Conservation (phyloP, 2,113 vertebrate species). For the Xenopus laevis region DNA sequence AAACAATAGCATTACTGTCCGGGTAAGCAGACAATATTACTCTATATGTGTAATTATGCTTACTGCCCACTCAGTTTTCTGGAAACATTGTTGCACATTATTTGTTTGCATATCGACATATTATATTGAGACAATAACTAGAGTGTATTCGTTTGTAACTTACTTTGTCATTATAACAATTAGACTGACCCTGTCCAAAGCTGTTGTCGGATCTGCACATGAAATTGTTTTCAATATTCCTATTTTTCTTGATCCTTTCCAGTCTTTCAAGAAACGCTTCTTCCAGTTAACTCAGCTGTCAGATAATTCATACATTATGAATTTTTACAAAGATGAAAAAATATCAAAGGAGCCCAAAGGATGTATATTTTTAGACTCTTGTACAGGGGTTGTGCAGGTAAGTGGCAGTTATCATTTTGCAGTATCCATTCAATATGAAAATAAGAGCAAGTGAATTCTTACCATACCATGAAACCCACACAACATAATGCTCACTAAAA, state of each 20-base stretch:
- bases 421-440: not conserved
- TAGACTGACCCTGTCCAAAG: not conserved
- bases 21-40: slow-evolving; percentile 71
- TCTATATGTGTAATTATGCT: slow-evolving; percentile 21
- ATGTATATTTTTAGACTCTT: slow-evolving; percentile 97
- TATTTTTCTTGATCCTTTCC: slow-evolving; percentile 37
- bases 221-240: not conserved
- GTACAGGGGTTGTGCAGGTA: slow-evolving; percentile 94
- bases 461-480: no score
- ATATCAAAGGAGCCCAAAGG: slow-evolving; percentile 98
- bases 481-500: no score
- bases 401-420: slow-evolving; percentile 39
- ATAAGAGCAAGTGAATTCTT: no score
- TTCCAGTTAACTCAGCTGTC: slow-evolving; percentile 96
- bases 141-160: not conserved
- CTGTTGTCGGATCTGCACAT: not conserved
- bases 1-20: slow-evolving; percentile 95
- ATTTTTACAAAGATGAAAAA: slow-evolving; percentile 99
- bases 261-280: slow-evolving; percentile 97
- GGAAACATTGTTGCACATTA: not conserved
- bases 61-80: not conserved
- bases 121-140: not conserved
- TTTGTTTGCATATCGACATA: slow-evolving; percentile 40
- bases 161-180: not conserved
- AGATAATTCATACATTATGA: slow-evolving; percentile 98